Base-by-base conservation (phyloP, 35 echinoderm and acorn worm species). In the Apostichopus japonicus region DNA sequence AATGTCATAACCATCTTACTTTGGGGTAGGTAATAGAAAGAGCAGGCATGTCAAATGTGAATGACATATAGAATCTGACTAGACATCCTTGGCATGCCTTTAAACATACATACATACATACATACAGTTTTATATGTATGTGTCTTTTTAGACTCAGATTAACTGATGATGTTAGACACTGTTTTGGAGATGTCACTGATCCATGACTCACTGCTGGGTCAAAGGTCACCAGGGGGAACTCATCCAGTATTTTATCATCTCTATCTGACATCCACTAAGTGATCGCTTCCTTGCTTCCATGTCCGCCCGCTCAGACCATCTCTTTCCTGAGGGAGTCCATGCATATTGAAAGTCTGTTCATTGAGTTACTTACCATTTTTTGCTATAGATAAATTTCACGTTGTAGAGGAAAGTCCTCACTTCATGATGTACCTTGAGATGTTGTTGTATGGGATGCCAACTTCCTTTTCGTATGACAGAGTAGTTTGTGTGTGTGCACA, bases 231-330 rank as follows among this genome's bases (percentile, higher is more conserved):
- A 16, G 16, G 11, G 79, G 7, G 22, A 80, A 27, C 53, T 27
- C 24, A 80, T 15, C 7, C 79, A 67, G 63, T 67, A 67, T 15
- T 16, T 15, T 44, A 53, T 80, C 79, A 51, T 53, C 33, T 51
- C 79, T 51, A 80, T 83, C 44, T 83, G 80, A 83, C 44, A 83
- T 83, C 80, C 13, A 83, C 79, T 80, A 83, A 83, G 21, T 55
- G 80, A 83, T 83, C 21, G 55, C 55, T 83, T 55, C 80, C 80
- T 83, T 55, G 44, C 51, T 55, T 83, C 44, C 5, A 83, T 54
- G 80, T 54, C 80, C 79, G 79, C 79, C 24, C 14, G 24, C 33
- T 51, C 7, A 52, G 79, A 25, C 13, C 24, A 8, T 25, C 79
- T 80, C 79, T 80, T 44, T 80, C 79, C 79, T 80, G 79, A 80